A percentile compares a stretch with the other conserved stretches of the same genome.
These are phyloP conservation scores for Mastacembelus armatus DNA, from an alignment of 2,797 vertebrate species.

Conservation along the genomic window DNA sequence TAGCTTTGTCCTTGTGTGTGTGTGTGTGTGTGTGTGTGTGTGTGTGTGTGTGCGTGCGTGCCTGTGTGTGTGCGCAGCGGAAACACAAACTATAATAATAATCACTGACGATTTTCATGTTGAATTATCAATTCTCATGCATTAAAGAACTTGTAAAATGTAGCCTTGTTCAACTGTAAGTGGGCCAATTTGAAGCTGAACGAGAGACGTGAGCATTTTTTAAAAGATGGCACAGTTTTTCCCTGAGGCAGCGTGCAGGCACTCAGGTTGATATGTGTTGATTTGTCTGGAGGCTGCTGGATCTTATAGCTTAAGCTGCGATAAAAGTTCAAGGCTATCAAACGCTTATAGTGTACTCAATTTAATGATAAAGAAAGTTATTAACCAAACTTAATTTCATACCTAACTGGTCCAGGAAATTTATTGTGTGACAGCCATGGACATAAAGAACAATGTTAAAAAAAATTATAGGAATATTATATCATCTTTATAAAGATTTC, in stretches of 20 bases:
- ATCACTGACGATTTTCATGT: not conserved
- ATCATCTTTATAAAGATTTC: conserved; percentile 26
- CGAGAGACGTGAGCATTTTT: conserved; percentile 45
- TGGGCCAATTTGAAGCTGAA: conserved; percentile 12
- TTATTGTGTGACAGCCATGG: conserved; percentile 37
- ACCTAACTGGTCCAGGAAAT: conserved; percentile 59
- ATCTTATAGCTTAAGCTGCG: conserved; percentile 55
- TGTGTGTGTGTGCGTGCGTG: not conserved
- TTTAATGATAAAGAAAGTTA: conserved; percentile 68
- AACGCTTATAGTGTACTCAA: conserved; percentile 34
- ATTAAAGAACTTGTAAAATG: conserved; percentile 2
- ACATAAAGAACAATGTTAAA: conserved; percentile 27
- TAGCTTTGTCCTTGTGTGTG: conserved; percentile 15
- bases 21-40: not conserved
- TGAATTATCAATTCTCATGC: conserved; percentile 11
- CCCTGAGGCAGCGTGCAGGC: conserved; percentile 42
- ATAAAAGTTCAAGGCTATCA: conserved; percentile 64
- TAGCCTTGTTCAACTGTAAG: not conserved
- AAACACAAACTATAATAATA: not conserved
- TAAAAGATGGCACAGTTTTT: conserved; percentile 21
- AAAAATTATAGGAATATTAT: conserved; percentile 37
- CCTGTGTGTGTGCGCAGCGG: not conserved
- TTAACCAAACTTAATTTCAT: conserved; percentile 67
- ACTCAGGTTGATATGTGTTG: conserved; percentile 43
- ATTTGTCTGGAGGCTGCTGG: conserved; percentile 60